Percentiles rank a stretch among this genome's conserved stretches.
These are phyloP conservation scores for Drosophila kurseongensis DNA, from an alignment of 1,140 invertebrate species.

Conservation along the genomic window DNA sequence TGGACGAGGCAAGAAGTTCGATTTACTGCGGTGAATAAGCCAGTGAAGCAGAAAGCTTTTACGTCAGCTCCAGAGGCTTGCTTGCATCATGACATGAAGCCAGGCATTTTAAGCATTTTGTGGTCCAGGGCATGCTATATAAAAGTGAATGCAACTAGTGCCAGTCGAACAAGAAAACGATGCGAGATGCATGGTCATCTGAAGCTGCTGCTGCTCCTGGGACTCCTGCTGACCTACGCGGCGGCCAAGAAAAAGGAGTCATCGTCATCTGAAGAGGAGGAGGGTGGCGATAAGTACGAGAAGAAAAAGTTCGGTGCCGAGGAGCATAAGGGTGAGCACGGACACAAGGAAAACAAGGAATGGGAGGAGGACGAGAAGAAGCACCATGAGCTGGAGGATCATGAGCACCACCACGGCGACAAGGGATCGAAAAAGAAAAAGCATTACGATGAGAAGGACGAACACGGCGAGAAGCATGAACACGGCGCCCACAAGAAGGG, in stretches of 20 bases:
- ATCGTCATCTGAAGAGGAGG: constrained; percentile 80
- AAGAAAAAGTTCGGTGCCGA: constrained; percentile 85
- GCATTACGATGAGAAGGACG: constrained; percentile 87
- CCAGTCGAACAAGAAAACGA: constrained; percentile 38
- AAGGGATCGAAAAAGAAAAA: constrained; percentile 88
- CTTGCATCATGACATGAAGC: constrained; percentile 60
- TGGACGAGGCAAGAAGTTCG: constrained; percentile 8
- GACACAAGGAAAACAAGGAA: constrained; percentile 86
- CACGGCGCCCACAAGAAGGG: constrained; percentile 87
- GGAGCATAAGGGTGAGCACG: constrained; percentile 86
- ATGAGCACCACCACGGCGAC: constrained; percentile 87
- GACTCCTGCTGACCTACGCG: constrained; percentile 64
- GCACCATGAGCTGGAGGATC: constrained; percentile 88
- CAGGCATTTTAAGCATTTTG: constrained; percentile 36
- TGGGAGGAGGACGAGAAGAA: constrained; percentile 86
- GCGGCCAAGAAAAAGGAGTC: constrained; percentile 73
- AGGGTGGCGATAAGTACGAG: constrained; percentile 84
- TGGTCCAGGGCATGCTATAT: constrained; percentile 54
- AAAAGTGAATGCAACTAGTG: constrained; percentile 31
- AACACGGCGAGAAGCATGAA: constrained; percentile 87
- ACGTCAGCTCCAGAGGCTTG: constrained; percentile 37
- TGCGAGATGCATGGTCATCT: constrained; percentile 58
- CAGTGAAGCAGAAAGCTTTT: constrained; percentile 60
- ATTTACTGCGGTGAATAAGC: constrained; percentile 17
- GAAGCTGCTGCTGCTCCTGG: constrained; percentile 69